Base-by-base conservation (phyloP, 1,140 invertebrate species). In the Drosophila subpulchrella region DNA sequence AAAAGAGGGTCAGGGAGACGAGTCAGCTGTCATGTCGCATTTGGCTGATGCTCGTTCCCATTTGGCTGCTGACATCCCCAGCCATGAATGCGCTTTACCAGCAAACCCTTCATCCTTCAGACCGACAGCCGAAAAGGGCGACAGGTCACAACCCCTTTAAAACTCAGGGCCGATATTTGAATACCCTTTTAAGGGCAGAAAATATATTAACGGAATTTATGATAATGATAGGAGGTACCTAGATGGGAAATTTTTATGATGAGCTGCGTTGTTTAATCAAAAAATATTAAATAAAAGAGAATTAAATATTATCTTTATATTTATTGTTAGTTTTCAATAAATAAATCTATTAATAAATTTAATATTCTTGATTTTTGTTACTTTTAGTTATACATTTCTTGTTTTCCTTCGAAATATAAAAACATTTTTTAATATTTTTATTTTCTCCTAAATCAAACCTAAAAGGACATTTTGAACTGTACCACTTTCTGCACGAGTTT, bases 21-120 rank as follows among this genome's bases (percentile, higher is more conserved):
- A 48, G 42, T 57, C 36, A 58, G 68, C 78, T 85, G 82, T 82
- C 82, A 86, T 78, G 82, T 86, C 62, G 58, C 72, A 59, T 75
- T 81, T 81, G 72, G 60, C 63, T 57, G 66, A 75, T 61, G 42
- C 72, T 47, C 74, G 74, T 50, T 53, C 55, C 72, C 47, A 66
- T 63, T 57, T 51, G 47, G 38, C 47, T 51, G 72, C 72, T 51
- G 38, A 39, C 61, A 68, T 44, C 41, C n/a, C 39, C 36, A 53
- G 57, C 34, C 72, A 34, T 41, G 72, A 75, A 75, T 75, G 73
- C 73, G 60, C 60, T 75, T 75, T 66, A 24, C 61, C 46, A 53
- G 44, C 34, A 27, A 75, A 67, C 72, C 61, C 74, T 66, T 53
- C 72, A 75, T 58, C 27, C 60, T 27, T 17, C 55, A 50, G 71